Conservation (phyloP, 1,140 invertebrate species). For the Drosophila sp. region DNA sequence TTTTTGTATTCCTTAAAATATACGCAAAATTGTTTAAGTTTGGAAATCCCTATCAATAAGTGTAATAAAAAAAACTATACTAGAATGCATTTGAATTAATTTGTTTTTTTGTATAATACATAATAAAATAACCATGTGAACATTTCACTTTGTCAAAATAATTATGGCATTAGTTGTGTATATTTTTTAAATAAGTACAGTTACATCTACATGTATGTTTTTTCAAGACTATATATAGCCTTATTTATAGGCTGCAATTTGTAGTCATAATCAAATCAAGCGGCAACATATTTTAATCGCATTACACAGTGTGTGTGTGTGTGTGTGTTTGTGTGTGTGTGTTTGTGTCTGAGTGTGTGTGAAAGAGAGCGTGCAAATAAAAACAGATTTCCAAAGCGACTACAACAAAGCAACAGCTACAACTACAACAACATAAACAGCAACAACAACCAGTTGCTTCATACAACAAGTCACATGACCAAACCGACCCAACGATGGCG, state of each 20-base stretch:
- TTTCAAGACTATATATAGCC: constrained; percentile 2
- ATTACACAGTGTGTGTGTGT: constrained; percentile 57
- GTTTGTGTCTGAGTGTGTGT: constrained; percentile 43
- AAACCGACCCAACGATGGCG: constrained; percentile 70
- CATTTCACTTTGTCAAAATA: no score
- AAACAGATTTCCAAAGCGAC: constrained; percentile 81
- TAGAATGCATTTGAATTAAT: no score
- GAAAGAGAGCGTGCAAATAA: constrained; percentile 81
- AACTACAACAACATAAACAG: constrained; percentile 31
- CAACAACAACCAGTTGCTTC: constrained; percentile 79
- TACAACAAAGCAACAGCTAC: constrained; percentile 53
- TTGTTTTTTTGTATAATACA: no score
- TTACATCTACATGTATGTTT: constrained; percentile 5
- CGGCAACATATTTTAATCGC: constrained; percentile 67
- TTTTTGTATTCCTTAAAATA: no score
- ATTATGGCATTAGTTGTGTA: no score
- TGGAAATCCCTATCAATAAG: no score
- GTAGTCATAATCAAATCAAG: constrained; percentile 63
- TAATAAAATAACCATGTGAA: no score
- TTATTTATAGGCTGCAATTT: constrained; percentile 38
- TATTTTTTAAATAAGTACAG: constrained; percentile 1
- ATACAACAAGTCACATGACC: constrained; percentile 81
- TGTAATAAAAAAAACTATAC: no score
- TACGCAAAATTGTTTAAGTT: no score
- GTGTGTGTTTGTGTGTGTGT: constrained; percentile 13